Evolutionary conservation across 2,797 vertebrate genomes (phyloP).

Genomic region (Novumbra hubbsi): DNA sequence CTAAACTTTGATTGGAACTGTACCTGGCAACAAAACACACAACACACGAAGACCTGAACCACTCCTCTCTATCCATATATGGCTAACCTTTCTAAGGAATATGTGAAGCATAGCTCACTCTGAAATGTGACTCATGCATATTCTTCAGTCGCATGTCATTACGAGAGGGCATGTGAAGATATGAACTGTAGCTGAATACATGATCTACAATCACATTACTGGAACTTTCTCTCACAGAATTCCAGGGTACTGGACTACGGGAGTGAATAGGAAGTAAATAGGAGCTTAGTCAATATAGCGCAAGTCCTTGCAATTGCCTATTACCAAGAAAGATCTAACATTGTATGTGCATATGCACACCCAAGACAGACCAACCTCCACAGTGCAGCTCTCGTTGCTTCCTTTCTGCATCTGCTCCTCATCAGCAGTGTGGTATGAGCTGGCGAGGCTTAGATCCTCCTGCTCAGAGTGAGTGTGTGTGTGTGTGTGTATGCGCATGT

Average conservation of each 20-base stretch:
- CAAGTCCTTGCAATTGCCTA: slow-evolving; percentile 50
- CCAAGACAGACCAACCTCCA: slow-evolving; percentile 58
- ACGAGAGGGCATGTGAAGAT: neutral
- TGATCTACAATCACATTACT: slow-evolving; percentile 17
- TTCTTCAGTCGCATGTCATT: slow-evolving; percentile 1
- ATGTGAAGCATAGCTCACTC: neutral
- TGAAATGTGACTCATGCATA: neutral
- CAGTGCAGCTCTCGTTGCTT: slow-evolving; percentile 51
- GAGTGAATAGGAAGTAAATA: slow-evolving; percentile 27
- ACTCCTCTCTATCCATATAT: slow-evolving; percentile 3
- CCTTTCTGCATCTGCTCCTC: slow-evolving; percentile 79
- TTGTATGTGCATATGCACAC: slow-evolving; percentile 31
- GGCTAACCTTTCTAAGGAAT: neutral
- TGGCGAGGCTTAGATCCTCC: slow-evolving; percentile 69
- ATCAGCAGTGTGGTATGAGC: slow-evolving; percentile 80
- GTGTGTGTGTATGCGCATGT: slow-evolving; percentile 16
- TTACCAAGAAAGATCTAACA: slow-evolving; percentile 52
- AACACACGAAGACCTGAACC: slow-evolving; percentile 26
- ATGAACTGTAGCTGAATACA: slow-evolving; percentile 14
- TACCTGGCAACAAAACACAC: slow-evolving; percentile 26
- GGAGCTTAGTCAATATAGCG: slow-evolving; percentile 48
- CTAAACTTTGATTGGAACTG: slow-evolving; percentile 32
- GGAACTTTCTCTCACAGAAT: slow-evolving; percentile 19
- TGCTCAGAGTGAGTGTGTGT: slow-evolving; percentile 5
- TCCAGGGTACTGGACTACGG: slow-evolving; percentile 11